Base-by-base conservation (phyloP, 2,888 invertebrate species). In the Glyphotaelius pellucidus region DNA sequence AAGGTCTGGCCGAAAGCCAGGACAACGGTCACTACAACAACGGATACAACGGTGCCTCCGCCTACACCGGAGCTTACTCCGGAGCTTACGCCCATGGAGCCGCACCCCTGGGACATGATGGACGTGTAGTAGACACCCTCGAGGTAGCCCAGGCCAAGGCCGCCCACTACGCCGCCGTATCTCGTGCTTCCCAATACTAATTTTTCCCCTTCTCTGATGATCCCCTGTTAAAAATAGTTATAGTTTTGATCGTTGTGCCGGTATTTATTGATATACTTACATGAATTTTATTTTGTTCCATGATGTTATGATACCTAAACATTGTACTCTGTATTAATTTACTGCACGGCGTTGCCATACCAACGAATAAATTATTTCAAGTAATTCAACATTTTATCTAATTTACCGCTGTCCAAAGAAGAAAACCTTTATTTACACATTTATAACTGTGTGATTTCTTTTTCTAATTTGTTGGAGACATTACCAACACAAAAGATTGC, bases 121-220 rank as follows among this genome's bases (percentile, higher is more conserved):
- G 83, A 15, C 96, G 90, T 35, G 90, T 90, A n/a, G 90, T 90
- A 81, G 90, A 90, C 83, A 90, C 90, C 90, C 83, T 67, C 92
- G 97, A 97, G 94, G 97, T 97, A 81, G 96, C 97, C 93, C 96
- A 96, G 93, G 97, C 97, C 79, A 96, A 96, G 94, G 96, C 96
- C 91, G 96, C 96, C 88, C 97, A 97, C 42, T 42, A 47, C 47
- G 47, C 47, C 95, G 95, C 67, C 25, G 79, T 90, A 31, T 83
- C 90, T 80, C 93, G 91, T 90, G 92, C 91, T 80, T 85, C 90
- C 25, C 83, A 42, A 80, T 67, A 67, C 67, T 67, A n/a, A 67
- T 67, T 67, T 67, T 19, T 67, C 25, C n/a, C 67, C 0, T 9
- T n/a, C 25, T 7, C n/a, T 9, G 67, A 25, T 7, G 67, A 67